Conservation (phyloP, 1,140 invertebrate genomes). For the Physella acuta region DNA sequence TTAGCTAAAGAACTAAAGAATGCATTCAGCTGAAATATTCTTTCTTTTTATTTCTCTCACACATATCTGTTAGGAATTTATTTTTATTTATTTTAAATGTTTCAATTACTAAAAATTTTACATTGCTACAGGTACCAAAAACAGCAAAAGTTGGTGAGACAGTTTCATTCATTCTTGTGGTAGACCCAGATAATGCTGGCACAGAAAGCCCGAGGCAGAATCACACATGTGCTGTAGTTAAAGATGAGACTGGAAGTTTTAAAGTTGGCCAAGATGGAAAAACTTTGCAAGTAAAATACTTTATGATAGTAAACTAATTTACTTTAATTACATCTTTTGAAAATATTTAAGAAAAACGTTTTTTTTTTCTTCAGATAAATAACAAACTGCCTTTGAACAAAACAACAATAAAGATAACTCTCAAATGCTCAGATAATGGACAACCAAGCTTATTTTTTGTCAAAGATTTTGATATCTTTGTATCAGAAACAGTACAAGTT, state of each 20-base stretch:
- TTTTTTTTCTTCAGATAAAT: no score
- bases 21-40: no score
- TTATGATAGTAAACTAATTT: no score
- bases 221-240: conserved; percentile 32
- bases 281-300: not conserved
- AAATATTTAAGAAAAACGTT: no score
- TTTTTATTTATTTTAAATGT: no score
- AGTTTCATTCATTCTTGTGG: conserved; percentile 34
- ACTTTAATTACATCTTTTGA: no score
- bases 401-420: conserved; percentile 22
- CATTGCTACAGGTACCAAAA: conserved; percentile 34
- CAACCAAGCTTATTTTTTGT: conserved; percentile 26
- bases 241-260: conserved; percentile 27
- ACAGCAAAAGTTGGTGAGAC: conserved; percentile 29
- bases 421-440: conserved; percentile 40
- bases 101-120: no score
- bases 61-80: no score
- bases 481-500: conserved; percentile 36
- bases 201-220: conserved; percentile 25
- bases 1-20: no score
- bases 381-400: conserved; percentile 29
- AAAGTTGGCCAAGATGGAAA: conserved; percentile 20
- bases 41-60: no score
- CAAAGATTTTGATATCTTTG: conserved; percentile 25
- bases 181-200: conserved; percentile 42